These are phyloP conservation scores for Origma solitaria DNA, from an alignment of 2,113 vertebrate genomes.

Conservation along the genomic window DNA sequence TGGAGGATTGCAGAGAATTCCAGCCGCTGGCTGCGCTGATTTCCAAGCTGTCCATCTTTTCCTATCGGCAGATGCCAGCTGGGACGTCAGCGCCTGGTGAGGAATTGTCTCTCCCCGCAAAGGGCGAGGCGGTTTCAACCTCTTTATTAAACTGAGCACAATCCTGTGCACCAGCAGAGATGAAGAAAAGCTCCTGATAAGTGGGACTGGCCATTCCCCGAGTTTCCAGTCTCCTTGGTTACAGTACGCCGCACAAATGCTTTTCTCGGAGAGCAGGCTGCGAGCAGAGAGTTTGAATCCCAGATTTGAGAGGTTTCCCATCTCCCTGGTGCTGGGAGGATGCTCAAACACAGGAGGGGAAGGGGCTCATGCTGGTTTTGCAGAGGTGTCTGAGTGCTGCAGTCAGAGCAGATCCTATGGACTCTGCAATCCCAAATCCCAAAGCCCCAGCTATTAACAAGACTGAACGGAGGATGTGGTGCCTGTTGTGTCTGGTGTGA, in stretches of 20 bases:
- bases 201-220: neutral
- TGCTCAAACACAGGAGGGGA: neutral
- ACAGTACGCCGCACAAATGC: neutral
- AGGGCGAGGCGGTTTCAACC: neutral
- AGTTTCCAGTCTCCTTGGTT: conserved; percentile 24
- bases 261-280: neutral
- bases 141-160: neutral
- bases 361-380: neutral
- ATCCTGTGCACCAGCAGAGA: neutral
- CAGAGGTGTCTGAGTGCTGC: neutral
- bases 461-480: neutral
- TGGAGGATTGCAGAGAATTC: neutral
- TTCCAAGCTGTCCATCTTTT: neutral
- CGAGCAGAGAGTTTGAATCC: neutral
- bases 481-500: neutral
- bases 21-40: neutral
- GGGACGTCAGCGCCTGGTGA: neutral
- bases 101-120: neutral
- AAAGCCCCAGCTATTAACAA: neutral
- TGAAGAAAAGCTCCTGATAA: neutral
- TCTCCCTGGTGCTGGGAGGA: neutral
- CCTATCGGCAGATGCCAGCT: neutral
- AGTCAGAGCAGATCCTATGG: accelerated
- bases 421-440: neutral
- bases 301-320: neutral